phyloP scores from a whole-genome alignment of 2,797 vertebrate genomes.

The Gadopsis marmoratus region DNA sequence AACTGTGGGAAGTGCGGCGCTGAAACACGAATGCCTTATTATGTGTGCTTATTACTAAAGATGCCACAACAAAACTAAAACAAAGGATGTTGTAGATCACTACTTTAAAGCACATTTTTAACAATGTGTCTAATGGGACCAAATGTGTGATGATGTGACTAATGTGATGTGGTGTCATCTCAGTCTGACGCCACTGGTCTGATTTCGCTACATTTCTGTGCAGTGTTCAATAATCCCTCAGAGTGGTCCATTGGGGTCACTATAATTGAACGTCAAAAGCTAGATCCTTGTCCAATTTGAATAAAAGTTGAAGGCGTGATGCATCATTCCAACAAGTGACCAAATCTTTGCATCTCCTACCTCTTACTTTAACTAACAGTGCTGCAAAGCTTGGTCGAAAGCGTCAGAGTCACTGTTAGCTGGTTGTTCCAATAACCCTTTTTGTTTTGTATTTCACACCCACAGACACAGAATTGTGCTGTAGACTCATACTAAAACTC shows the following conservation, averaged over 20 bases:
- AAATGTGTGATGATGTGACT: slow-evolving; percentile 13
- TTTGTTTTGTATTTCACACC: background rate
- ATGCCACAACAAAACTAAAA: slow-evolving; percentile 7
- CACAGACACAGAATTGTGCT: background rate
- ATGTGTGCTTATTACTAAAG: background rate
- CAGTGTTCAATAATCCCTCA: background rate
- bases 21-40: background rate
- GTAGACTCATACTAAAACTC: background rate
- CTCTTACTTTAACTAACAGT: background rate
- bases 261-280: background rate
- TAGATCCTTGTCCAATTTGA: background rate
- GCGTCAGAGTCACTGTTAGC: background rate
- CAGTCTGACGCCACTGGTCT: slow-evolving; percentile 4
- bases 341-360: background rate
- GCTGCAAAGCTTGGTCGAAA: background rate
- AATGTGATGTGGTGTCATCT: background rate
- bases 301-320: background rate
- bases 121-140: background rate
- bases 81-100: background rate
- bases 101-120: background rate
- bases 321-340: background rate
- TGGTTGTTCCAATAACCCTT: background rate
- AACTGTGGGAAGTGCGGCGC: slow-evolving; percentile 12
- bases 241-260: background rate
- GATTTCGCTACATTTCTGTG: background rate